Percentiles rank a stretch among this genome's conserved stretches.
Conservation (phyloP, 2,113 vertebrate genomes). For the Isichthys henryi region DNA sequence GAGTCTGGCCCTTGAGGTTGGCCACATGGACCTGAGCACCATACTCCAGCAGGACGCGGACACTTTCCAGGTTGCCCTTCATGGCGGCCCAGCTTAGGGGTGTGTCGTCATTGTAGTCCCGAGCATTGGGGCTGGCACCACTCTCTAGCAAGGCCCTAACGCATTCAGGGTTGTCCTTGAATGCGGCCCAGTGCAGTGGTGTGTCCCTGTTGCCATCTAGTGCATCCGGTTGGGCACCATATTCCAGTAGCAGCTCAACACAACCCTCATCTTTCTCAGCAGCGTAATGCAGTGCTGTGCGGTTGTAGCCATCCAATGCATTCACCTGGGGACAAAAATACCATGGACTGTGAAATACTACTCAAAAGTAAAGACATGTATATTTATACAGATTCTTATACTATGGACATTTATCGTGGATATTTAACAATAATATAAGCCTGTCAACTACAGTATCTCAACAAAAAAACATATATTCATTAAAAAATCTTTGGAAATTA, state of each 20-base stretch:
- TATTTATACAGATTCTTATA: background rate
- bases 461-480: too few relatives aligned
- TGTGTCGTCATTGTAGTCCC: conserved; percentile 89
- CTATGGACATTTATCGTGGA: background rate
- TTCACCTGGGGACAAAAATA: conserved; percentile 68
- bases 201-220: conserved; percentile 92
- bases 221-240: conserved; percentile 79
- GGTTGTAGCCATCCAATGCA: conserved; percentile 90
- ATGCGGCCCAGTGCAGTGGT: conserved; percentile 92
- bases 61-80: conserved; percentile 92
- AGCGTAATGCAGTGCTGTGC: conserved; percentile 88
- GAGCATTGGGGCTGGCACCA: conserved; percentile 74
- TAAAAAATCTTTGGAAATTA: too few relatives aligned
- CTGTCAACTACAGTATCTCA: background rate
- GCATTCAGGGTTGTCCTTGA: conserved; percentile 88
- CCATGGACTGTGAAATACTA: background rate
- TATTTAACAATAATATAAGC: background rate
- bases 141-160: conserved; percentile 79
- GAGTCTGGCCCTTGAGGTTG: conserved; percentile 88
- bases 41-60: conserved; percentile 81
- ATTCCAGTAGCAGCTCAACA: conserved; percentile 86
- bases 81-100: conserved; percentile 95
- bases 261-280: conserved; percentile 90
- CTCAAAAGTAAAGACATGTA: background rate
- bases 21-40: conserved; percentile 81